A percentile compares a stretch with the other conserved stretches of the same genome.
Conservation (phyloP, 2,888 invertebrate species). For the Nemurella pictetii region DNA sequence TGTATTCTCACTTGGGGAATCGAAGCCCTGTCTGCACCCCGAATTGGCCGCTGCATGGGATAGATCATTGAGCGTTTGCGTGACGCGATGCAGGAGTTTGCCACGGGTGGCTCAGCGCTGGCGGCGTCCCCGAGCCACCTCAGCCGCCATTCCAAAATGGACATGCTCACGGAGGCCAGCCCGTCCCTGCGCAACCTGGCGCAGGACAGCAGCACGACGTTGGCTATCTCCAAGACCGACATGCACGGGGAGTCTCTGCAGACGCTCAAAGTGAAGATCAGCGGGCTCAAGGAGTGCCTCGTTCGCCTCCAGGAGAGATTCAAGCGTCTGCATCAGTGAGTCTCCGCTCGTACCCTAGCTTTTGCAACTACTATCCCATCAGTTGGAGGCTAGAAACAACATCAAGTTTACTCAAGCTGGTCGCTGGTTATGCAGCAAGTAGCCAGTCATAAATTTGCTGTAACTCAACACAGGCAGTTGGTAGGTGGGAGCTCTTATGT, state of each 20-base stretch:
- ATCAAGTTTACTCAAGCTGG: too few species aligned
- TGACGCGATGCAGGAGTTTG: neutral
- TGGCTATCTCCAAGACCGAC: neutral
- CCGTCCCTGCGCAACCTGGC: neutral
- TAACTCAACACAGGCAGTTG: too few species aligned
- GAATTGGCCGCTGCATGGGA: too few species aligned
- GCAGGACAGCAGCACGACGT: neutral
- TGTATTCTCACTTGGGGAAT: too few species aligned
- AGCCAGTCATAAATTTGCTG: too few species aligned
- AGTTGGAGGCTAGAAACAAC: too few species aligned
- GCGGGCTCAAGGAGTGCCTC: neutral
- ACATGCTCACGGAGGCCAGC: neutral
- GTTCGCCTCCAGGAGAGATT: neutral
- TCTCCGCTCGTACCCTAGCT: neutral
- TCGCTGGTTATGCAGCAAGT: too few species aligned
- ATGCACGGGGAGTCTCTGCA: neutral
- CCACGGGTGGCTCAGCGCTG: neutral
- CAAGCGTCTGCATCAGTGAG: neutral
- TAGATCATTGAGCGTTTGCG: too few species aligned
- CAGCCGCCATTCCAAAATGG: too few species aligned
- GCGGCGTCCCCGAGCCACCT: neutral
- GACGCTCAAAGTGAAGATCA: neutral
- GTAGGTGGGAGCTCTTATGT: too few species aligned
- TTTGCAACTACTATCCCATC: too few species aligned
- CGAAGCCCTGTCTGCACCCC: too few species aligned